Percentiles rank a stretch among this genome's conserved stretches.
These are phyloP conservation scores for Geococcyx californianus DNA, from an alignment of 2,113 vertebrate genomes.

Conservation along the genomic window DNA sequence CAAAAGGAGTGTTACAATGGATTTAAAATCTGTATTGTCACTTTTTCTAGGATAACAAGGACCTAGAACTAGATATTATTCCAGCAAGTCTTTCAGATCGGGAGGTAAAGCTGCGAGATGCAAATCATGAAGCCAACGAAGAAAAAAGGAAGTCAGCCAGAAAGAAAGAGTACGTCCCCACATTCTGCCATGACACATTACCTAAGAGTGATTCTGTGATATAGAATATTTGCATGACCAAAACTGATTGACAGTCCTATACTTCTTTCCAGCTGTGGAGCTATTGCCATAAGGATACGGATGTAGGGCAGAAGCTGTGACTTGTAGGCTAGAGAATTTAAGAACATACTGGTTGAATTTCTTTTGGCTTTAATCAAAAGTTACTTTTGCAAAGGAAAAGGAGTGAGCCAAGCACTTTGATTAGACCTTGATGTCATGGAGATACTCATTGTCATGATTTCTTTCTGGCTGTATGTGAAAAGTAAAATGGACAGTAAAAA, in stretches of 20 bases:
- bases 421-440: neutral
- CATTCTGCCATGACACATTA: neutral
- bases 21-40: neutral
- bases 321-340: neutral
- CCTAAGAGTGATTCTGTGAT: neutral
- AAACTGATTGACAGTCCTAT: neutral
- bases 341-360: neutral
- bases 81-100: constrained; percentile 94
- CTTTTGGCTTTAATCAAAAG: neutral
- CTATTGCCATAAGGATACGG: neutral
- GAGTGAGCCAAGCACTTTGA: neutral
- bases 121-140: constrained; percentile 94
- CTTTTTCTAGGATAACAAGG: constrained; percentile 87
- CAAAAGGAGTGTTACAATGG: neutral
- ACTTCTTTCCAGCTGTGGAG: neutral
- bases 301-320: neutral
- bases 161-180: constrained; percentile 92
- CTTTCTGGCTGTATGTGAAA: neutral
- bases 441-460: neutral
- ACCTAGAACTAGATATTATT: constrained; percentile 94
- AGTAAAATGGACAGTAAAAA: neutral
- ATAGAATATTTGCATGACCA: neutral
- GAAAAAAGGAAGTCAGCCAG: constrained; percentile 97
- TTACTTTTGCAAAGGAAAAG: neutral
- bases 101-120: constrained; percentile 92